These are phyloP conservation scores for Chelidonichthys spinosus DNA, from an alignment of 2,797 vertebrate species.

Conservation along the genomic window DNA sequence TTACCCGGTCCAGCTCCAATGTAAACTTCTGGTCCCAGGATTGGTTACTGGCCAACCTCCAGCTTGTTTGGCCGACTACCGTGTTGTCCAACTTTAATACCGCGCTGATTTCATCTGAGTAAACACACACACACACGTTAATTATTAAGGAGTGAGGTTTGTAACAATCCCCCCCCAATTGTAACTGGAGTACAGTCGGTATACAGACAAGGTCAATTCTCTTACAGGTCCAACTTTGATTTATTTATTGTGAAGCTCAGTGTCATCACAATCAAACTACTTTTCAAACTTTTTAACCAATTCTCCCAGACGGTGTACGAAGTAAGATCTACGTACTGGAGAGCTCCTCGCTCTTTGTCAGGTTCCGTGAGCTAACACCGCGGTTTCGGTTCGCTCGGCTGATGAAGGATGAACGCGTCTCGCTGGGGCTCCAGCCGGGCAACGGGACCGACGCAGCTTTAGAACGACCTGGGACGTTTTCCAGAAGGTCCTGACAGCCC, in stretches of 20 bases:
- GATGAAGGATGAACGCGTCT: conserved; percentile 89
- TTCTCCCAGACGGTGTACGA: not conserved
- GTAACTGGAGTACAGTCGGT: not conserved
- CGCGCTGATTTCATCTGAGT: conserved; percentile 89
- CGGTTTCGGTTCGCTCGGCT: conserved; percentile 90
- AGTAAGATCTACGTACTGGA: conserved; percentile 79
- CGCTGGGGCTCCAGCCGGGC: conserved; percentile 87
- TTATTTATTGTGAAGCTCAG: not conserved
- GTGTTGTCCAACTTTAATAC: conserved; percentile 93
- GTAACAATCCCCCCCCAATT: not conserved
- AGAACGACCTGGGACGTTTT: conserved; percentile 89
- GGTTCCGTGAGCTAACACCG: conserved; percentile 87
- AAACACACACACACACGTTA: conserved; percentile 12
- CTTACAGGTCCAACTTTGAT: not conserved
- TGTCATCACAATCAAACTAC: not conserved
- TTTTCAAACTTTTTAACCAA: not conserved
- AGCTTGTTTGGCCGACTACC: conserved; percentile 90
- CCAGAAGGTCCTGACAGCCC: conserved; percentile 90
- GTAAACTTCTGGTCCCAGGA: conserved; percentile 93
- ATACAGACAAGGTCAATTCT: not conserved
- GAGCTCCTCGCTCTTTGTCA: conserved; percentile 88
- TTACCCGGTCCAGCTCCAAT: conserved; percentile 92
- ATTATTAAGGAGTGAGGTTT: not conserved
- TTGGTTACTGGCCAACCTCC: conserved; percentile 87
- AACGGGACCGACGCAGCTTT: conserved; percentile 80